phyloP scores from a whole-genome alignment of 2,888 invertebrate species.

The Caenorhabditis sp. region DNA sequence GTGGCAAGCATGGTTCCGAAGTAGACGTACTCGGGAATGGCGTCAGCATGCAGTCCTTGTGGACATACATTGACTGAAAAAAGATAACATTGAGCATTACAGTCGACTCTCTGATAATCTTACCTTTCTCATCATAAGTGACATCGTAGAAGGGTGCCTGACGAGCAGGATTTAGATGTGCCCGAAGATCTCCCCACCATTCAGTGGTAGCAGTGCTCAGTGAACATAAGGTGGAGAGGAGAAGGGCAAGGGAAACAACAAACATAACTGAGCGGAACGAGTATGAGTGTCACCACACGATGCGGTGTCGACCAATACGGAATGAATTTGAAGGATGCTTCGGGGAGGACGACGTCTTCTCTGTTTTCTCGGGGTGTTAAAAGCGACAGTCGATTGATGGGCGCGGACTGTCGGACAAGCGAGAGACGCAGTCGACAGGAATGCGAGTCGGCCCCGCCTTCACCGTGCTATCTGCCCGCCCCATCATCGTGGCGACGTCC shows the following conservation, averaged over 20 bases:
- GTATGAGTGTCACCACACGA: slow-evolving; percentile 37
- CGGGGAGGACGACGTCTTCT: slow-evolving; percentile 24
- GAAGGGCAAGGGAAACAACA: slow-evolving; percentile 16
- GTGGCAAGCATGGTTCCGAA: slow-evolving; percentile 82
- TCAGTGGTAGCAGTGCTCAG: slow-evolving; percentile 76
- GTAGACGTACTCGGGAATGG: slow-evolving; percentile 82
- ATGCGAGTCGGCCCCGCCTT: slow-evolving; percentile 42
- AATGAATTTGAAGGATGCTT: slow-evolving; percentile 48
- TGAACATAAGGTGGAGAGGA: slow-evolving; percentile 20
- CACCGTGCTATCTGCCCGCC: slow-evolving; percentile 35
- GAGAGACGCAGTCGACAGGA: slow-evolving; percentile 57
- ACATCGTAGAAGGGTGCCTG: slow-evolving; percentile 81
- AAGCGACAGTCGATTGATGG: slow-evolving; percentile 48
- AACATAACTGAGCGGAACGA: slow-evolving; percentile 25
- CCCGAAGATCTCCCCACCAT: slow-evolving; percentile 82
- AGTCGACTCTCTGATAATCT: slow-evolving; percentile 10
- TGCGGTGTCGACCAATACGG: slow-evolving; percentile 48
- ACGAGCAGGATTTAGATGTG: slow-evolving; percentile 80
- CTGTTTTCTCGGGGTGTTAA: slow-evolving; percentile 58
- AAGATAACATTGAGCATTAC: neutral
- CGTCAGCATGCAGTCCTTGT: slow-evolving; percentile 80
- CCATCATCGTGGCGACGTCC: slow-evolving; percentile 28
- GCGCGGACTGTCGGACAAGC: slow-evolving; percentile 12
- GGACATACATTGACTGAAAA: slow-evolving; percentile 75
- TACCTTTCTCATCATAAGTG: slow-evolving; percentile 81